phyloP scores from a whole-genome alignment of 2,888 invertebrate genomes.

The Cataglyphis cursor region DNA sequence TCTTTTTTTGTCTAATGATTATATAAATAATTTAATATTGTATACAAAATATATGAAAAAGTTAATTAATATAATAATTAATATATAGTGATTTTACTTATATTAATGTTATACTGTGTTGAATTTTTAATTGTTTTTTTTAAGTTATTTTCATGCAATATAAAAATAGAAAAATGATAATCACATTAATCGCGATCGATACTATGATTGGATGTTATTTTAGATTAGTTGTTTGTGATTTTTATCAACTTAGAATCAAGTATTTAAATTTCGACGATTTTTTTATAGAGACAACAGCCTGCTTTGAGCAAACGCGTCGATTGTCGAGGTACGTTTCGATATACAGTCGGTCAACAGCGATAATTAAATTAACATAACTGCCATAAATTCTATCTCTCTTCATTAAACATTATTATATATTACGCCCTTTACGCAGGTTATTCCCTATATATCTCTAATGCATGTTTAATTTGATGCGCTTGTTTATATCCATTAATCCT shows the following conservation, averaged over 20 bases:
- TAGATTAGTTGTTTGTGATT: background rate
- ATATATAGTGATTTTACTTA: background rate
- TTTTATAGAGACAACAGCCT: background rate
- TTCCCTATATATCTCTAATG: constrained; percentile 27
- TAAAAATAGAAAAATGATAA: background rate
- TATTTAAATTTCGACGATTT: background rate
- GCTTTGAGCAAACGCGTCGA: background rate
- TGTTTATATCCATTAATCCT: constrained; percentile 50
- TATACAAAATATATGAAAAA: background rate
- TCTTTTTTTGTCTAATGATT: background rate
- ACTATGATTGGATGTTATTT: background rate
- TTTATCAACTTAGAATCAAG: background rate
- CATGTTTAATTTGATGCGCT: constrained; percentile 41
- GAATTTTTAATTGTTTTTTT: background rate
- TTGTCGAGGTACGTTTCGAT: background rate
- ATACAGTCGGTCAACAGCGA: background rate
- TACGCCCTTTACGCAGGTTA: background rate
- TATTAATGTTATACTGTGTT: background rate
- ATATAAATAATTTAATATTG: background rate
- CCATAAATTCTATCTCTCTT: constrained; percentile 45
- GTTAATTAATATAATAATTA: background rate
- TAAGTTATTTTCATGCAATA: background rate
- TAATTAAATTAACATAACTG: constrained; percentile 42
- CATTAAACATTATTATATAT: constrained; percentile 39
- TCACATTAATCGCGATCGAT: background rate